Evolutionary conservation across 2,888 invertebrate genomes (phyloP).

Genomic region (Halictus quadricinctus): DNA sequence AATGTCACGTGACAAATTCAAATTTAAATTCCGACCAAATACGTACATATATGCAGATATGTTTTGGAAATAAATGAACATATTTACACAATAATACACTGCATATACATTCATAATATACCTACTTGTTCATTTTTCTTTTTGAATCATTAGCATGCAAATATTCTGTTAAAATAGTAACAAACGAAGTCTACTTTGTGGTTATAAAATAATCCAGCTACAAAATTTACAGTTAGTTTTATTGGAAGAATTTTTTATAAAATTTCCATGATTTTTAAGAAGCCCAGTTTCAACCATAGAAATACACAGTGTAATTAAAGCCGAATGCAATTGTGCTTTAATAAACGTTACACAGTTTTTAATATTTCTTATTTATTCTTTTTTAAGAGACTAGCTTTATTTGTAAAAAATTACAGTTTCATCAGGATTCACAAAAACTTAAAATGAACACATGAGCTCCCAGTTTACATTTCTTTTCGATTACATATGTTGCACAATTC

Average conservation of each 20-base stretch:
- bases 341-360: slow-evolving; percentile 22
- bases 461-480: slow-evolving; percentile 34
- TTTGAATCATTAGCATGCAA: background rate
- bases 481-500: slow-evolving; percentile 55
- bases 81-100: slow-evolving; percentile 26
- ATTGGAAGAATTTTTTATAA: background rate
- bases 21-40: slow-evolving; percentile 35
- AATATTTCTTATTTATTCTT: slow-evolving; percentile 26
- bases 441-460: slow-evolving; percentile 26
- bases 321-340: slow-evolving; percentile 2
- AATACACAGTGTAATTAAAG: slow-evolving; percentile 21
- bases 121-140: background rate
- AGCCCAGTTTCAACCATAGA: slow-evolving; percentile 20
- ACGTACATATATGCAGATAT: background rate
- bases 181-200: background rate
- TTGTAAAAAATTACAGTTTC: slow-evolving; percentile 36
- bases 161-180: background rate
- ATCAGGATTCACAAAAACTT: slow-evolving; percentile 25
- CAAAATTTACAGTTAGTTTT: background rate
- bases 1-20: slow-evolving; percentile 35
- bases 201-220: background rate
- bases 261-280: background rate
- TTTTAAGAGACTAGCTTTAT: slow-evolving; percentile 52
- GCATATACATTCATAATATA: too few relatives aligned
- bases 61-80: background rate